These are phyloP conservation scores for Murina feae DNA, from an alignment of 2,113 vertebrate species.

Conservation along the genomic window DNA sequence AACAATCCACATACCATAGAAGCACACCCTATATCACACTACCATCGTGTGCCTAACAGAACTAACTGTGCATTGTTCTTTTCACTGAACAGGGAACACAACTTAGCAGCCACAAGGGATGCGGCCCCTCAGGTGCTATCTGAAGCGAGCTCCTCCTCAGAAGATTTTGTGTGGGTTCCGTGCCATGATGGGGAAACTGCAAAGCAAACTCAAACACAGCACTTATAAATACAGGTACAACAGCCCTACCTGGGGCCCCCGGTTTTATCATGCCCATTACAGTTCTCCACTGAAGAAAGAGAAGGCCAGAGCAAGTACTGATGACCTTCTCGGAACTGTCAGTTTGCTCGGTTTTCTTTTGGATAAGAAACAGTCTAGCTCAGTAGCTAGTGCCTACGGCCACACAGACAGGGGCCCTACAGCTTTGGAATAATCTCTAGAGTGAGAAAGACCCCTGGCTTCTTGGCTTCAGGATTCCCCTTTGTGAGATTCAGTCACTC, in stretches of 20 bases:
- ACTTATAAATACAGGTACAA: conserved; percentile 88
- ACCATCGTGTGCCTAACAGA: not conserved
- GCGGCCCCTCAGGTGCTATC: not conserved
- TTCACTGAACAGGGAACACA: not conserved
- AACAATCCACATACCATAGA: not conserved
- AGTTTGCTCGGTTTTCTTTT: not conserved
- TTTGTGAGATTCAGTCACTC: not conserved
- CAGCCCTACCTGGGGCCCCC: not conserved
- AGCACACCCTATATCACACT: not conserved
- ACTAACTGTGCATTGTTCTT: not conserved
- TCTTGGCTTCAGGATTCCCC: not conserved
- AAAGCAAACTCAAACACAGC: conserved; percentile 90
- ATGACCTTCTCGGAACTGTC: not conserved
- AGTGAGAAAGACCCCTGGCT: not conserved
- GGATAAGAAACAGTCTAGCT: not conserved
- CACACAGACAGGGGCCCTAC: not conserved
- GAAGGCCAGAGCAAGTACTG: not conserved
- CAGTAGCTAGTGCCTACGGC: not conserved
- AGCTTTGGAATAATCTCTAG: not conserved
- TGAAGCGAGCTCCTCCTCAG: not conserved
- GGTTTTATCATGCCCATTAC: not conserved
- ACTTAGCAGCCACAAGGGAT: not conserved
- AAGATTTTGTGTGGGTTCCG: not conserved
- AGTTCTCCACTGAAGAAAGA: not conserved
- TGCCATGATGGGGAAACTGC: conserved; percentile 90